These are phyloP conservation scores for Agonopterix alstromeriana DNA, from an alignment of 2,888 invertebrate genomes.

Conservation along the genomic window DNA sequence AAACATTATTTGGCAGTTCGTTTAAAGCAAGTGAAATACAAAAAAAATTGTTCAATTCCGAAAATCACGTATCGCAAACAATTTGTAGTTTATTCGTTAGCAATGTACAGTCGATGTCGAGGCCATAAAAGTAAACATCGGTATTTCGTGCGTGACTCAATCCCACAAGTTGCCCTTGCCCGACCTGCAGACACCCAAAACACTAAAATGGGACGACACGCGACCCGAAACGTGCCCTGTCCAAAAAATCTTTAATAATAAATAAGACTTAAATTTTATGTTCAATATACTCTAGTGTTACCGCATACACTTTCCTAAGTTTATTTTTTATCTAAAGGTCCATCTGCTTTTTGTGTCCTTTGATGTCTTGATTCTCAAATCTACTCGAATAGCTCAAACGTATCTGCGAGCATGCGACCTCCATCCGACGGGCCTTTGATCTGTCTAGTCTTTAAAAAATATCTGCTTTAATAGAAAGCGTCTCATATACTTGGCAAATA, in stretches of 20 bases:
- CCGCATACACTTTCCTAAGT: background rate
- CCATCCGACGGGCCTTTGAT: conserved; percentile 24
- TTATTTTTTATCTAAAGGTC: background rate
- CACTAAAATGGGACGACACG: conserved; percentile 20
- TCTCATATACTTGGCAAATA: background rate
- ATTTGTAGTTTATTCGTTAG: conserved; percentile 13
- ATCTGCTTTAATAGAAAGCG: conserved; percentile 13
- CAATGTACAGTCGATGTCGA: conserved; percentile 34
- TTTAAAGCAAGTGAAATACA: no score
- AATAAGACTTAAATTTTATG: conserved; percentile 12
- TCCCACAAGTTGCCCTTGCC: conserved; percentile 18
- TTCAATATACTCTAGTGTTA: background rate
- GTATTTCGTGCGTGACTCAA: conserved; percentile 43
- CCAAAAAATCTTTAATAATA: conserved; percentile 23
- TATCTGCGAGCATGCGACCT: conserved; percentile 24
- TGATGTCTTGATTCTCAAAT: conserved; percentile 28
- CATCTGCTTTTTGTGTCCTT: conserved; percentile 16
- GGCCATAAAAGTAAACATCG: conserved; percentile 37
- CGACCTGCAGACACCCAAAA: conserved; percentile 16
- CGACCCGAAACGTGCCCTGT: conserved; percentile 27
- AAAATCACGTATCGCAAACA: conserved; percentile 25
- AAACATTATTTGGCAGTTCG: no score
- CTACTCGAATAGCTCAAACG: conserved; percentile 25
- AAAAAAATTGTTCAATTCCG: background rate
- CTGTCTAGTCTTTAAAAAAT: conserved; percentile 18